A percentile compares a stretch with the other conserved stretches of the same genome.
Conservation (phyloP, 2,888 invertebrate genomes). For the Chalcis sispes region DNA sequence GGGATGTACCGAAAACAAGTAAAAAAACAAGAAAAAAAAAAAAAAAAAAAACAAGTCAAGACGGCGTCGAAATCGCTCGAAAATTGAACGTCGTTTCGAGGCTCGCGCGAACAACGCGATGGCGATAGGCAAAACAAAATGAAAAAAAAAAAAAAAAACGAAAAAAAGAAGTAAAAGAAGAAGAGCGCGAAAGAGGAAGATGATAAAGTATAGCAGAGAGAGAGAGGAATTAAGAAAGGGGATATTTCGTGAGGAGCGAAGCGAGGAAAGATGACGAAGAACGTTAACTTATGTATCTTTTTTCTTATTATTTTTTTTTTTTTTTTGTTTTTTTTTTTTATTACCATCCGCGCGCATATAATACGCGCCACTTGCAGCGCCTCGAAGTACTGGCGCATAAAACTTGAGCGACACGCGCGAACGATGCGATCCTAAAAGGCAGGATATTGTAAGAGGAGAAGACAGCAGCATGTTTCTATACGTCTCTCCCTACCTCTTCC, state of each 20-base stretch:
- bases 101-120: neutral
- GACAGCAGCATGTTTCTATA: constrained; percentile 21
- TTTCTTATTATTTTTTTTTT: neutral
- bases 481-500: constrained; percentile 35
- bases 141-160: neutral
- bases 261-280: constrained; percentile 52
- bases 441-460: constrained; percentile 53
- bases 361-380: constrained; percentile 5
- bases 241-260: constrained; percentile 2
- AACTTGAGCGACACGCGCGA: constrained; percentile 43
- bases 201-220: constrained; percentile 24
- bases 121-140: neutral
- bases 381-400: constrained; percentile 14
- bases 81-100: neutral
- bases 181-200: neutral
- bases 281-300: constrained; percentile 31
- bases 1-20: neutral
- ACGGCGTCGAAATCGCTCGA: constrained; percentile 12
- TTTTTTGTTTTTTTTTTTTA: no score
- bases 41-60: neutral
- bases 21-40: constrained; percentile 1
- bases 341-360: no score
- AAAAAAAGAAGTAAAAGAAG: neutral
- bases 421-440: constrained; percentile 29
- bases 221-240: constrained; percentile 40